Percentiles rank a stretch among this genome's conserved stretches.
These are phyloP conservation scores for Melanotaenia boesemani DNA, from an alignment of 2,797 vertebrate species.

Conservation along the genomic window DNA sequence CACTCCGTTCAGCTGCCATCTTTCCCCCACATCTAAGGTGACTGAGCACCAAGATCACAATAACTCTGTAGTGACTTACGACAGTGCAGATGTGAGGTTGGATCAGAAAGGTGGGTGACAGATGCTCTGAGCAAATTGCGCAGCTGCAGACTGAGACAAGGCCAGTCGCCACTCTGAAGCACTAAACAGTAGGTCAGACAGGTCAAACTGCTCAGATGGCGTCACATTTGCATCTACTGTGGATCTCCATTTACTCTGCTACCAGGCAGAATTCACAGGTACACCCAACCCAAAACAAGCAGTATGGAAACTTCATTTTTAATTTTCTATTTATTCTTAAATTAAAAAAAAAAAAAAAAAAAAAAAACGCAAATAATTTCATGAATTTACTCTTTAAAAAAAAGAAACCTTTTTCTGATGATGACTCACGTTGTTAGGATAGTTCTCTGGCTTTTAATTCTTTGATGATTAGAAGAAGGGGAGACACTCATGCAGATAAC, in stretches of 20 bases:
- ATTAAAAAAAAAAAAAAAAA: neutral
- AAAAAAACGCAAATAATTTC: neutral
- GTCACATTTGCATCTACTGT: conserved; percentile 51
- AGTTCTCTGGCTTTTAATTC: neutral
- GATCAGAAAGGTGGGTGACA: conserved; percentile 67
- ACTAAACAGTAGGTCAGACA: conserved; percentile 61
- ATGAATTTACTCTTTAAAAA: neutral
- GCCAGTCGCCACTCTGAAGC: conserved; percentile 45
- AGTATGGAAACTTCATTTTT: neutral
- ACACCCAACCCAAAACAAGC: conserved; percentile 11
- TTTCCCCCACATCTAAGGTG: conserved; percentile 21
- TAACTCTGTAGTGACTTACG: conserved; percentile 56
- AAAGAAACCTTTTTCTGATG: neutral
- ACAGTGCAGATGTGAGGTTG: conserved; percentile 66
- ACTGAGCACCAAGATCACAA: conserved; percentile 54
- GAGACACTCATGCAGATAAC: neutral
- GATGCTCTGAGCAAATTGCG: conserved; percentile 69
- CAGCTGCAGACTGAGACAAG: conserved; percentile 65
- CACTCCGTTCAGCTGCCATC: conserved; percentile 7
- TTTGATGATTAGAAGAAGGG: neutral
- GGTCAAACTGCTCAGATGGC: conserved; percentile 75
- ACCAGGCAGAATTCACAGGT: conserved; percentile 47
- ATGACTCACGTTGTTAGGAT: too few species aligned
- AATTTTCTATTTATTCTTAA: neutral
- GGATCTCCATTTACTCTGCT: conserved; percentile 44